Percentiles rank a stretch among this genome's conserved stretches.
phyloP scores from a whole-genome alignment of 1,140 invertebrate species.

The Ctenoplectra terminalis region DNA sequence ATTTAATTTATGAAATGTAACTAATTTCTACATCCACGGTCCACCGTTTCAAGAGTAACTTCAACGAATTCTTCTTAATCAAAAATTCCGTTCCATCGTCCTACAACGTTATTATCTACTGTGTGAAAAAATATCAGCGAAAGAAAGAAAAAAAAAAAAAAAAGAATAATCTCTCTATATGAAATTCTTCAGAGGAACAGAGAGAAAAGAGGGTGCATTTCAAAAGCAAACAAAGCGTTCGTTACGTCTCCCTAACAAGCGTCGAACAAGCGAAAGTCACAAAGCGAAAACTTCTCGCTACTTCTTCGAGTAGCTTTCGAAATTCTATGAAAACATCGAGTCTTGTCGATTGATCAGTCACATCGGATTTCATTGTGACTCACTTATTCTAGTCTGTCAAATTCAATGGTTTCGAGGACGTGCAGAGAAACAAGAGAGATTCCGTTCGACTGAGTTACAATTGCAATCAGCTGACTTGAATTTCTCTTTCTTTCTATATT shows the following conservation, averaged over 20 bases:
- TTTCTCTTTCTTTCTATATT: not conserved
- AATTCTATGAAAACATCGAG: conserved; percentile 32
- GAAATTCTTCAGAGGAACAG: not conserved
- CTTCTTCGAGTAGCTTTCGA: conserved; percentile 48
- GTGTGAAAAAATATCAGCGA: too few relatives aligned
- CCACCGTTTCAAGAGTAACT: too few relatives aligned
- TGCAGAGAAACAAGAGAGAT: conserved; percentile 22
- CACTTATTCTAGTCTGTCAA: conserved; percentile 35
- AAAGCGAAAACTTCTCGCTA: conserved; percentile 45
- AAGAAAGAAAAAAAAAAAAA: not conserved
- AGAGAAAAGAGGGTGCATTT: not conserved
- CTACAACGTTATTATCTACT: not conserved
- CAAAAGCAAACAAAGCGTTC: conserved; percentile 33
- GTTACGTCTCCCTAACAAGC: conserved; percentile 38
- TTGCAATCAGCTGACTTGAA: conserved; percentile 35
- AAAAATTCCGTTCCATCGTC: not conserved
- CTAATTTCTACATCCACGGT: too few relatives aligned
- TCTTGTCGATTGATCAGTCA: conserved; percentile 31
- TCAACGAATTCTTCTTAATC: too few relatives aligned
- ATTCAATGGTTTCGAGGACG: conserved; percentile 21
- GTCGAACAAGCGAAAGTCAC: conserved; percentile 12
- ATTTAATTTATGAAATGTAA: too few relatives aligned
- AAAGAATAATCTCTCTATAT: not conserved
- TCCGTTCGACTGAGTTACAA: conserved; percentile 39
- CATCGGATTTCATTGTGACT: conserved; percentile 35